Evolutionary conservation across 2,888 invertebrate species (phyloP).

Genomic region (Thecocarcelia acutangulata): DNA sequence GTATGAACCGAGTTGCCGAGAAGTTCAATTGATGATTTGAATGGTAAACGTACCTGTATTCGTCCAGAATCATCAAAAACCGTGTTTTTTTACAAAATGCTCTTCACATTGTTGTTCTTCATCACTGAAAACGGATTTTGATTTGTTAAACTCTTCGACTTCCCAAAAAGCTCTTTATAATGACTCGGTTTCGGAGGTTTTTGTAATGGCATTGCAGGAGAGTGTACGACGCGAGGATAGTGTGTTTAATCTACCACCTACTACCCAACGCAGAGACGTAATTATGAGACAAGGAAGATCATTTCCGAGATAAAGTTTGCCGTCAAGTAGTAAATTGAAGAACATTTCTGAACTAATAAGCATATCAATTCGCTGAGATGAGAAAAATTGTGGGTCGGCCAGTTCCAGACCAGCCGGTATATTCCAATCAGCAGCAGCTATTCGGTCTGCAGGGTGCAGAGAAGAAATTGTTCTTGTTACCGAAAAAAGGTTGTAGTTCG

Average conservation of each 20-base stretch:
- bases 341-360: constrained; percentile 53
- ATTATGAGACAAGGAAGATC: constrained; percentile 37
- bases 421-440: background rate
- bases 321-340: constrained; percentile 52
- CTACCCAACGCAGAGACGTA: constrained; percentile 51
- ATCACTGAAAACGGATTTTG: constrained; percentile 5
- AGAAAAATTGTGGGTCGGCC: constrained; percentile 10
- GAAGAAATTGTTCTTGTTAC: background rate
- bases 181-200: background rate
- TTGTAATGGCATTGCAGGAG: constrained; percentile 20
- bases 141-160: constrained; percentile 28
- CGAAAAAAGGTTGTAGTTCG: background rate
- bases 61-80: constrained; percentile 18
- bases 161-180: constrained; percentile 32
- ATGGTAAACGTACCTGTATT: constrained; percentile 27
- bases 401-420: background rate
- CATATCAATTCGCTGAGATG: constrained; percentile 46
- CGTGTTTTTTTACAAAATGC: constrained; percentile 36
- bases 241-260: background rate
- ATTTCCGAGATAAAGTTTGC: constrained; percentile 42
- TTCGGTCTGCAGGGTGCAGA: background rate
- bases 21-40: constrained; percentile 3
- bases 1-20: constrained; percentile 35
- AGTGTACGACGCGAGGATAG: background rate
- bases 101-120: constrained; percentile 29